Base-by-base conservation (phyloP, 2,888 invertebrate species). In the Pseudoips prasinana region DNA sequence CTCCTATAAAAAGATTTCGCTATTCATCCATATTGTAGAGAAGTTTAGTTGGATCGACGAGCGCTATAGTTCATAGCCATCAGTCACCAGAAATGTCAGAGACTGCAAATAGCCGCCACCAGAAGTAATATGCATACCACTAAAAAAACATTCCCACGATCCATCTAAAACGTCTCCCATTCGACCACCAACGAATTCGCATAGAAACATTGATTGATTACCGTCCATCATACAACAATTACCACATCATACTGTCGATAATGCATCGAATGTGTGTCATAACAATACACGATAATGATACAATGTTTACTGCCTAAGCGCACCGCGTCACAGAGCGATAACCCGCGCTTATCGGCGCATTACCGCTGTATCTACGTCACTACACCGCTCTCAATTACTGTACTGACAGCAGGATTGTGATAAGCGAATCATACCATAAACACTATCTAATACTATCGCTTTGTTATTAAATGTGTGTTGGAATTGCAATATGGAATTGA, bases 271-370 rank as follows among this genome's bases (percentile, higher is more conserved):
- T 31, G 22, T 37, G 25, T 58, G 54, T 47, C 55, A 57, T 57
- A 34, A 56, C 43, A 42, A 31, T 37, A 37, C 40, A 39, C 24
- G 32, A 46, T 42, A 29, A 18, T n/a, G n/a, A n/a, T 33, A 45
- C 40, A 40, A 27, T 14, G 22, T 25, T 29, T 25, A n/a, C n/a
- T n/a, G n/a, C n/a, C n/a, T n/a, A n/a, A n/a, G n/a, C n/a, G n/a
- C n/a, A n/a, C n/a, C n/a, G 30, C 65, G 64, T 56, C 58, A 58
- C 18, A 48, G 48, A 33, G 46, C 54, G 66, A 64, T 61, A 63
- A 54, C 66, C 53, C 30, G 29, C 26, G 39, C 40, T 44, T 65
- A 62, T 59, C 57, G 36, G 10, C 39, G 48, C 49, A 50, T 59
- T 58, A 59, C 32, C 38, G 37, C 29, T 32, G 27, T 29, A 44